Evolutionary conservation across 2,888 invertebrate genomes (phyloP), one percentile per base, ranked within the genome.

Genomic region (Apotomis betuletana): DNA sequence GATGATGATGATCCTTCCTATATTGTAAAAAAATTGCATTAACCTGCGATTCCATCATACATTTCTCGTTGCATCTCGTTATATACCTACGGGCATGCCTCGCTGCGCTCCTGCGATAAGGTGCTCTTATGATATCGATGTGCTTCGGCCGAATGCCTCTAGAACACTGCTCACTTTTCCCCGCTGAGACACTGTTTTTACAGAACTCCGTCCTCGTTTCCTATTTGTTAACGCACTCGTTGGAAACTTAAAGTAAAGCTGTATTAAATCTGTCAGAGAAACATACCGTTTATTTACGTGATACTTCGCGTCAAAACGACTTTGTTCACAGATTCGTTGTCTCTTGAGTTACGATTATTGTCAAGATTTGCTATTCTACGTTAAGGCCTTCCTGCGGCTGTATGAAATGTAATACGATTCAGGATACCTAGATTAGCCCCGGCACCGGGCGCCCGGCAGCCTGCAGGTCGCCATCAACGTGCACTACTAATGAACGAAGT

Each of bases 1-100:
- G n/a, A n/a, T n/a, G n/a, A n/a, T n/a, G n/a, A n/a, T n/a, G n/a
- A 68, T 51, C 60, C 60, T 72, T 60, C 69, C 68, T 73, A 74
- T 70, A 74, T 76, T 75, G 74, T 75, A 71, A 62, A 62, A 62
- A 27, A 27, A 27, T 2, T 27, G 27, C 27, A 27, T 27, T 27
- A 13, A 51, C n/a, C 36, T 13, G 27, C 36, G 51, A 51, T 36
- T 6, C 5, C 3, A 62, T 52, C 27, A 38, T 52, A 62, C 52
- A 52, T 59, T 41, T 59, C 13, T 3, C 41, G 13, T 41, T 12
- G 44, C 59, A 59, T 41, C 41, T 59, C 13, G 44, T 59, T 59
- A 59, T 13, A 41, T 27, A n/a, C n/a, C n/a, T n/a, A 44, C 59
- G 8, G 13, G 59, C n/a, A 13, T 41, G 59, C 41, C 41, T n/a